Conservation (phyloP, 2,797 vertebrate species). For the Lithobates pipiens region DNA sequence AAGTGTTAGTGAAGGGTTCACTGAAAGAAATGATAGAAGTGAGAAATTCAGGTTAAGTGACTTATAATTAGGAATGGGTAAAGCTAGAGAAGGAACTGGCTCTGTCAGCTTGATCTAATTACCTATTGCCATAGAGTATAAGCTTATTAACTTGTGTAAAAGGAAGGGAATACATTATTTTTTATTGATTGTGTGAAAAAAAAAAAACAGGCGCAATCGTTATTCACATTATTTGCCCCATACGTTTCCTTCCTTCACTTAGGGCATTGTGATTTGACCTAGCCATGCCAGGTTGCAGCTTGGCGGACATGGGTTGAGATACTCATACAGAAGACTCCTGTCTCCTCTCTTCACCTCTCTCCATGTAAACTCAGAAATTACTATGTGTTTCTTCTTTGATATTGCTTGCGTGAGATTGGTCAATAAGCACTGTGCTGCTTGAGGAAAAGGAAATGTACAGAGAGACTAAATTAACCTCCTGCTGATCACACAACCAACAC, state of each 20-base stretch:
- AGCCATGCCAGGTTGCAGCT: not conserved
- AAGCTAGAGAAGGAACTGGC: not conserved
- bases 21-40: not conserved
- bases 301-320: not conserved
- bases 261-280: not conserved
- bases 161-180: not conserved
- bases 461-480: constrained; percentile 12
- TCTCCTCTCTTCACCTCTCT: not conserved
- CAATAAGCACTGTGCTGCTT: not conserved
- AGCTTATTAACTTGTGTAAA: not conserved
- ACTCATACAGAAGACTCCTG: not conserved
- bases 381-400: not conserved
- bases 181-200: not conserved
- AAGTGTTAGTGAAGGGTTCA: not conserved
- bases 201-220: not conserved
- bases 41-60: not conserved
- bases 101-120: not conserved
- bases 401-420: not conserved
- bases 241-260: not conserved
- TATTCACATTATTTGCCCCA: not conserved
- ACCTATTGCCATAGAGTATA: not conserved
- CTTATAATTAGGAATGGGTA: not conserved
- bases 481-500: constrained; percentile 10
- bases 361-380: not conserved
- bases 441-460: not conserved